phyloP scores from a whole-genome alignment of 2,888 invertebrate species.

The Apamea anceps region DNA sequence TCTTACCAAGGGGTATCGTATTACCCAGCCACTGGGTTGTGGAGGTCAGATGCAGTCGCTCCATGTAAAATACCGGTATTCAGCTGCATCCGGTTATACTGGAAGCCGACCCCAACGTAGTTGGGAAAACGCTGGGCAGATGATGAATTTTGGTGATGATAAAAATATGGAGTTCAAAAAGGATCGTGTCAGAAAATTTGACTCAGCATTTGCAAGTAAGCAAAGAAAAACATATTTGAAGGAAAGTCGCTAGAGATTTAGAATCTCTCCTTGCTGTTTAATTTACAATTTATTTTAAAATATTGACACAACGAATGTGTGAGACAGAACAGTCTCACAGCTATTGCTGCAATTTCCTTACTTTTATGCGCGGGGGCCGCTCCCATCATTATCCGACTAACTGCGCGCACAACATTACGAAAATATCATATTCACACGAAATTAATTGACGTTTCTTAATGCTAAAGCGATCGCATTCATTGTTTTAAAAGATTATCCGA shows the following conservation, averaged over 20 bases:
- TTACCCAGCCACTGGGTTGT: no score
- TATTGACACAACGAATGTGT: slow-evolving; percentile 40
- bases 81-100: no score
- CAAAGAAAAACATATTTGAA: not conserved
- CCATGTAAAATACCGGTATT: no score
- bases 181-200: not conserved
- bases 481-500: slow-evolving; percentile 62
- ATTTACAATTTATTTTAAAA: not conserved
- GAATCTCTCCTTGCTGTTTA: not conserved
- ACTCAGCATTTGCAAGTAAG: not conserved
- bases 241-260: not conserved
- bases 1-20: no score
- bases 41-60: no score
- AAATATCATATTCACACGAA: slow-evolving; percentile 69
- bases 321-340: slow-evolving; percentile 50
- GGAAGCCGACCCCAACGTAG: no score
- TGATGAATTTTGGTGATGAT: not conserved
- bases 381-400: slow-evolving; percentile 63
- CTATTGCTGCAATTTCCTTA: slow-evolving; percentile 52
- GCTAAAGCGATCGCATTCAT: slow-evolving; percentile 57
- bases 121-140: no score
- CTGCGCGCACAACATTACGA: slow-evolving; percentile 64
- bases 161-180: not conserved
- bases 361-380: slow-evolving; percentile 52
- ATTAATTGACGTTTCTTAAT: slow-evolving; percentile 68